These are phyloP conservation scores for Erpetoichthys calabaricus DNA, from an alignment of 2,797 vertebrate species.

Conservation along the genomic window DNA sequence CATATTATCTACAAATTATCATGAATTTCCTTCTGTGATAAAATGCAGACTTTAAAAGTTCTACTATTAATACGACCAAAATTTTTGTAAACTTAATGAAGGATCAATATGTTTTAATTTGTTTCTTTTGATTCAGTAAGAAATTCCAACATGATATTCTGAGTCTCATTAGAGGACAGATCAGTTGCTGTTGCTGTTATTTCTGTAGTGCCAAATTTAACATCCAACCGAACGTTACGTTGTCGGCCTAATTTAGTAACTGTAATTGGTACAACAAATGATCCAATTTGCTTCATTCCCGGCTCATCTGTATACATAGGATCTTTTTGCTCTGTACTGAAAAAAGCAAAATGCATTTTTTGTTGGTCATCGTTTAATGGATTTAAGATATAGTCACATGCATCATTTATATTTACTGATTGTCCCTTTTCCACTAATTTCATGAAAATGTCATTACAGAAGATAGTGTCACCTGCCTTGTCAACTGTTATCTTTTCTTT, in stretches of 20 bases:
- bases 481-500: background rate
- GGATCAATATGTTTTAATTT: no score
- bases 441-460: constrained; percentile 4
- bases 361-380: background rate
- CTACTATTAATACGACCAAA: no score
- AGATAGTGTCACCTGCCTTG: background rate
- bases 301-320: background rate
- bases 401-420: background rate
- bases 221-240: background rate
- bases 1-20: no score
- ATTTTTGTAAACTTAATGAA: no score
- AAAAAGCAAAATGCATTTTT: constrained; percentile 1
- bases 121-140: background rate
- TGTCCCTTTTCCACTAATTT: constrained; percentile 5
- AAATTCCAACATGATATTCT: background rate
- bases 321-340: constrained; percentile 1
- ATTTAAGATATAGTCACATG: background rate
- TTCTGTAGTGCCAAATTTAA: constrained; percentile 2
- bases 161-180: constrained; percentile 1
- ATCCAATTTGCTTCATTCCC: background rate
- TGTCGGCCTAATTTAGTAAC: background rate
- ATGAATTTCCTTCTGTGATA: no score
- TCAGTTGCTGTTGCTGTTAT: constrained; percentile 4
- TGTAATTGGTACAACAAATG: constrained; percentile 3
- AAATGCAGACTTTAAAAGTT: no score